phyloP scores from a whole-genome alignment of 2,888 invertebrate genomes.

The Laspeyria flexula region DNA sequence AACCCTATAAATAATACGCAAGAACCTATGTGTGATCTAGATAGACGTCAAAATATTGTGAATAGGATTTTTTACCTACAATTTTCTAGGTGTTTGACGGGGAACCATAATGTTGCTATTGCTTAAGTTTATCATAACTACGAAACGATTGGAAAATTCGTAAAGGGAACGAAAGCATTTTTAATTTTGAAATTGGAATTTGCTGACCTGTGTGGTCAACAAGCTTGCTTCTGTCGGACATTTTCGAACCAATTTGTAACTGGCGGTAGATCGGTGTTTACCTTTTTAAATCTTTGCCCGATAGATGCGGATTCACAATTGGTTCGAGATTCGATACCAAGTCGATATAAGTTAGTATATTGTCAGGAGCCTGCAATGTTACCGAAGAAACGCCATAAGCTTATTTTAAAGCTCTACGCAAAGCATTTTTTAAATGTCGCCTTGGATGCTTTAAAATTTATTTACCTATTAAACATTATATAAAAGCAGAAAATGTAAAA shows the following conservation, averaged over 20 bases:
- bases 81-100: slow-evolving; percentile 72
- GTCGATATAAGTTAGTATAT: slow-evolving; percentile 24
- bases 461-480: slow-evolving; percentile 32
- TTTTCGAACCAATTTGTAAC: slow-evolving; percentile 17
- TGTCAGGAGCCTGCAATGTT: slow-evolving; percentile 37
- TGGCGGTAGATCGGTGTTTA: background rate
- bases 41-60: slow-evolving; percentile 67
- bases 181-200: slow-evolving; percentile 20
- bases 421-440: slow-evolving; percentile 44
- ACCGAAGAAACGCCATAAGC: slow-evolving; percentile 45
- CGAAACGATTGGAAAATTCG: slow-evolving; percentile 21
- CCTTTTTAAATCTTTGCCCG: background rate
- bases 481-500: slow-evolving; percentile 22
- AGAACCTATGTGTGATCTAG: slow-evolving; percentile 59
- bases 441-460: slow-evolving; percentile 40
- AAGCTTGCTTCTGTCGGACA: slow-evolving; percentile 38
- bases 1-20: slow-evolving; percentile 21
- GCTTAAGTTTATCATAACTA: slow-evolving; percentile 38
- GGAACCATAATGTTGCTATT: slow-evolving; percentile 68
- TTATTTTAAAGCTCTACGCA: slow-evolving; percentile 38
- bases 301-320: slow-evolving; percentile 1
- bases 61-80: slow-evolving; percentile 79
- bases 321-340: slow-evolving; percentile 35
- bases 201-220: slow-evolving; percentile 25
- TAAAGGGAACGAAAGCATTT: slow-evolving; percentile 23